These are phyloP conservation scores for Mus musculus DNA, from an alignment of 2,113 vertebrate genomes.

Conservation along the genomic window DNA sequence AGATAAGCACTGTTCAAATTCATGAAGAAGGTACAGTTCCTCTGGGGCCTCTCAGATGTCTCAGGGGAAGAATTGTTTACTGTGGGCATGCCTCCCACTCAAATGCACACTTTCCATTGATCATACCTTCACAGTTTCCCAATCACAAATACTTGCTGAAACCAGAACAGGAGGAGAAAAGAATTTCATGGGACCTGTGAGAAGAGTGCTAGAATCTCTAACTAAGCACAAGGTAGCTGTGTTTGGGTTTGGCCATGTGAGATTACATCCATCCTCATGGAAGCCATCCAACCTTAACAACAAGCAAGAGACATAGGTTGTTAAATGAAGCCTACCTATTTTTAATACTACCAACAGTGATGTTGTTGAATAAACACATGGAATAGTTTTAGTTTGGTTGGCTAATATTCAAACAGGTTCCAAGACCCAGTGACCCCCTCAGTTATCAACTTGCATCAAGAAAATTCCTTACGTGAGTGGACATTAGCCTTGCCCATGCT, in stretches of 20 bases:
- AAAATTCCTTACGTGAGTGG: not conserved
- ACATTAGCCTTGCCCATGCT: not conserved
- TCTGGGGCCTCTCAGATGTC: not conserved
- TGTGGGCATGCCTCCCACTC: not conserved
- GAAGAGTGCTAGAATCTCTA: not conserved
- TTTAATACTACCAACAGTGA: not conserved
- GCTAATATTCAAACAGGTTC: not conserved
- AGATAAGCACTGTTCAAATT: not conserved
- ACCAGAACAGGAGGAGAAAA: not conserved
- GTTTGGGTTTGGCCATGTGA: not conserved
- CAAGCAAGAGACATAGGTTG: not conserved
- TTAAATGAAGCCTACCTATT: not conserved
- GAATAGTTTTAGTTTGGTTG: not conserved
- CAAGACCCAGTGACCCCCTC: not conserved
- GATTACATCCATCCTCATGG: fast-evolving
- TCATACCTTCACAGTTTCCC: not conserved
- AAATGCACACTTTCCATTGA: not conserved
- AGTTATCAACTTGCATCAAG: not conserved
- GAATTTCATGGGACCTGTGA: not conserved
- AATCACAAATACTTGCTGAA: not conserved
- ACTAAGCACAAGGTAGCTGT: not conserved
- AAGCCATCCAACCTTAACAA: not conserved
- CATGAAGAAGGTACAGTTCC: not conserved
- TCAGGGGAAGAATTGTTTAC: not conserved
- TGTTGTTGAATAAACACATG: not conserved